These are phyloP conservation scores for Percopsis omiscomaycus DNA, from an alignment of 2,797 vertebrate species.

Conservation along the genomic window DNA sequence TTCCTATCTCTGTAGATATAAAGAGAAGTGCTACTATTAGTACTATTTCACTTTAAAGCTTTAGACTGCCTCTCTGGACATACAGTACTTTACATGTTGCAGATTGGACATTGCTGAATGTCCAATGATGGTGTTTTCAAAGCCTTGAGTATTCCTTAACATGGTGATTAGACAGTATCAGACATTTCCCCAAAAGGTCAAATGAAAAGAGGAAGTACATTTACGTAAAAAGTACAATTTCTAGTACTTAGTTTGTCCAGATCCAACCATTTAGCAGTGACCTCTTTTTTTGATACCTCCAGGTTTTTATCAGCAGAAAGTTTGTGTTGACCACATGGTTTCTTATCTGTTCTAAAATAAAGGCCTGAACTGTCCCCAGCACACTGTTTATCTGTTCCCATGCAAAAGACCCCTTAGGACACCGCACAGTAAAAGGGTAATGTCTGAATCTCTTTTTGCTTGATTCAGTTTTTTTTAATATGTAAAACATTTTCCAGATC, in stretches of 20 bases:
- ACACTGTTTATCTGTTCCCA: constrained; percentile 51
- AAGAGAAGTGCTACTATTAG: not conserved
- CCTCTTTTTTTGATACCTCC: not conserved
- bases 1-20: constrained; percentile 16
- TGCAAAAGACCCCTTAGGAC: constrained; percentile 31
- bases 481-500: constrained; percentile 57
- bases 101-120: constrained; percentile 9
- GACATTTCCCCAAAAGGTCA: too few species aligned
- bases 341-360: constrained; percentile 46
- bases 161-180: not conserved
- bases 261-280: not conserved
- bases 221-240: not conserved
- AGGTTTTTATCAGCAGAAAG: constrained; percentile 25
- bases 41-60: constrained; percentile 8
- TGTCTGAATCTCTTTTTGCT: constrained; percentile 43
- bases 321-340: constrained; percentile 33
- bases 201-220: too few species aligned
- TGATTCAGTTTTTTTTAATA: constrained; percentile 49
- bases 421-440: constrained; percentile 22
- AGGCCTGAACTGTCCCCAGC: constrained; percentile 30
- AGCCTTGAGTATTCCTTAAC: not conserved
- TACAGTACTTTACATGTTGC: constrained; percentile 8
- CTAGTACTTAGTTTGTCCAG: not conserved
- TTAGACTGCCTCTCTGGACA: constrained; percentile 5
- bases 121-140: not conserved